These are phyloP conservation scores for Spodoptera exigua DNA, from an alignment of 2,888 invertebrate genomes.

Conservation along the genomic window DNA sequence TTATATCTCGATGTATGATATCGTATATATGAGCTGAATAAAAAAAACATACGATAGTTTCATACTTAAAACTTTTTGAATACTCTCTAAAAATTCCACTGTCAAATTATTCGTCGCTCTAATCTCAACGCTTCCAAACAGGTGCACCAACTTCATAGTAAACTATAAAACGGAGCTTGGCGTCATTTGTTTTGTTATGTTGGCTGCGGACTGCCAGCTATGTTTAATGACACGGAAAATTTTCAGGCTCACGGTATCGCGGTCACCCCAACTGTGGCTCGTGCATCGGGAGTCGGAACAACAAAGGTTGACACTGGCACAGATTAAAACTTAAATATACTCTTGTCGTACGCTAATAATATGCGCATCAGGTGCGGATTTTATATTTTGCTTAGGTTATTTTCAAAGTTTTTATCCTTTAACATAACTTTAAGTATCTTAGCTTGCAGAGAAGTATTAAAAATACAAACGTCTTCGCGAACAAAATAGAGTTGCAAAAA, in stretches of 20 bases:
- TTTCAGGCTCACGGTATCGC: constrained; percentile 65
- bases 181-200: constrained; percentile 62
- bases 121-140: constrained; percentile 42
- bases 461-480: constrained; percentile 34
- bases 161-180: constrained; percentile 70
- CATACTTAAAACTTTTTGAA: constrained; percentile 1
- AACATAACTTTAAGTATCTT: constrained; percentile 1
- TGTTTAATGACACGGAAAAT: constrained; percentile 83
- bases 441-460: constrained; percentile 15
- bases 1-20: too few relatives aligned
- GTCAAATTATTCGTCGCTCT: constrained; percentile 24
- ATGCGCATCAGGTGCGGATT: constrained; percentile 41
- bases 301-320: constrained; percentile 41
- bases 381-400: constrained; percentile 29
- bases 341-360: constrained; percentile 23
- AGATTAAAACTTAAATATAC: constrained; percentile 38
- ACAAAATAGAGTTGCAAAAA: constrained; percentile 10
- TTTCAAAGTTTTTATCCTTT: constrained; percentile 23
- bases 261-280: constrained; percentile 72
- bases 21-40: too few relatives aligned
- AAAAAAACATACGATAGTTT: too few relatives aligned
- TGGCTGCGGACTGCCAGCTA: constrained; percentile 55
- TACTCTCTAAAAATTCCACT: not conserved
- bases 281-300: constrained; percentile 72
- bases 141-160: constrained; percentile 62